Evolutionary conservation across 2,113 vertebrate species (phyloP), one percentile per base, ranked within the genome.

Genomic region (Petromus typicus): DNA sequence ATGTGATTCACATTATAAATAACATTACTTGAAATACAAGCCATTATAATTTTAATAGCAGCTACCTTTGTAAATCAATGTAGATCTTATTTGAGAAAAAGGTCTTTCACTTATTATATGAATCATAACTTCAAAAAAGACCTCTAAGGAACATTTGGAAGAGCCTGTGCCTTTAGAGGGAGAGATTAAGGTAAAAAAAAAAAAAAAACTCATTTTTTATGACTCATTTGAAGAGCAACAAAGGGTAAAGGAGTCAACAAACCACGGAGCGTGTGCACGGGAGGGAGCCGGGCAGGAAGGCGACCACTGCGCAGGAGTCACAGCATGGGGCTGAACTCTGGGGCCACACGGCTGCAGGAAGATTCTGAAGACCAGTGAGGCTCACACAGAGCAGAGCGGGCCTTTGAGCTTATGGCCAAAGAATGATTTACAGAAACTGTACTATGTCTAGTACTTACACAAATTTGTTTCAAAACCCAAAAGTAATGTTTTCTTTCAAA

Each of bases 401-500:
- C 18, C 32, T 90, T 80, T 85, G 73, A 86, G 59, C 48, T 81
- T 81, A 91, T 82, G 43, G 66, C 64, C 89, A 93, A 40, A 94
- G 76, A 89, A 73, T 67, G 37, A 87, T 82, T 97, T 96, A 88
- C 32, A 88, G 91, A 92, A 63, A 69, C 32, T 79, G 43, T 79
- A 94, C 56, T 81, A 94, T 89, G 1, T 96, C 91, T 97, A 93
- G 75, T 80, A 81, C 78, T 96, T 96, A 98, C 71, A 96, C 93
- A 98, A 97, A 97, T 97, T 96, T 98, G 94, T 98, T 98, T 98
- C 96, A 96, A 94, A 98, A 98, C 96, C 93, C 98, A 97, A 97
- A 98, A 94, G 91, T 89, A 97, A 94, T 97, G 97, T 98, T 98
- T 98, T 98, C 98, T 97, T 95, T 98, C 95, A 97, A 98, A 98